A percentile compares a stretch with the other conserved stretches of the same genome.
These are phyloP conservation scores for Brachirus orientalis DNA, from an alignment of 2,113 vertebrate species.

Conservation along the genomic window DNA sequence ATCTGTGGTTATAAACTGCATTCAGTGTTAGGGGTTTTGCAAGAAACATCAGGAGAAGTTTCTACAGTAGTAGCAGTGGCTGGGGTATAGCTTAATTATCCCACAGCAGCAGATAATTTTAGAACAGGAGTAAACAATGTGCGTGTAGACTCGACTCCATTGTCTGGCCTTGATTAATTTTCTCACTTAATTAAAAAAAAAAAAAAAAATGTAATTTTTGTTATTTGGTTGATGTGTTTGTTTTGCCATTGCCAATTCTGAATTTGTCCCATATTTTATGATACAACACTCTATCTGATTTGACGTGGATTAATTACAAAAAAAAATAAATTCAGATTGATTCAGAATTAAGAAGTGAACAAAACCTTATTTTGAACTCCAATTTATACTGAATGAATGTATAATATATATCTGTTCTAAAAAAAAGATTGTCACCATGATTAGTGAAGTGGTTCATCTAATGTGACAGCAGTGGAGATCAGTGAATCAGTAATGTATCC, in stretches of 20 bases:
- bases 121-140: background rate
- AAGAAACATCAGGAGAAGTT: background rate
- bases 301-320: too few relatives aligned
- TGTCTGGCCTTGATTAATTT: background rate
- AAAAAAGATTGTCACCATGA: background rate
- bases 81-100: conserved; percentile 4
- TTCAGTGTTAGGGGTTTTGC: background rate
- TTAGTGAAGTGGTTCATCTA: conserved; percentile 17
- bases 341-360: too few relatives aligned
- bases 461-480: conserved; percentile 2
- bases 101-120: conserved; percentile 8
- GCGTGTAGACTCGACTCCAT: background rate
- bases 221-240: too few relatives aligned
- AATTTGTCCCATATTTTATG: too few relatives aligned
- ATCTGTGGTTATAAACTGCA: background rate
- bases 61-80: background rate
- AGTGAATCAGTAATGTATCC: conserved; percentile 7
- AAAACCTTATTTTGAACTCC: too few relatives aligned
- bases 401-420: background rate
- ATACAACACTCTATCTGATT: too few relatives aligned
- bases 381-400: too few relatives aligned
- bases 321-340: too few relatives aligned
- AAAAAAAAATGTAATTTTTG: too few relatives aligned
- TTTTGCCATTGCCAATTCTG: too few relatives aligned
- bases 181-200: too few relatives aligned